These are phyloP conservation scores for Rhopalosiphum maidis DNA, from an alignment of 1,140 invertebrate species.

Conservation along the genomic window DNA sequence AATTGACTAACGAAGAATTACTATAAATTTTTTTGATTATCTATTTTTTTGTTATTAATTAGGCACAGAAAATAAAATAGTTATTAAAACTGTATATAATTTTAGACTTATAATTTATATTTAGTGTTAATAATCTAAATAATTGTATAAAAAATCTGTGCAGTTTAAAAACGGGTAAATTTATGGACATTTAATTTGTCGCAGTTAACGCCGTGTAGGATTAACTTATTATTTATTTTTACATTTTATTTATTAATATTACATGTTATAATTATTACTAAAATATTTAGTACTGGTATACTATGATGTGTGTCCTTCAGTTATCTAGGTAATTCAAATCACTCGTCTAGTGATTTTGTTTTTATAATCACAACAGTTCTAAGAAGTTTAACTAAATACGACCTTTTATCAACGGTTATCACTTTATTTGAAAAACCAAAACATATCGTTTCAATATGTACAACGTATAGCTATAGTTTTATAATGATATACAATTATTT, in stretches of 20 bases:
- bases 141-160: too few relatives aligned
- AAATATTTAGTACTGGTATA: not conserved
- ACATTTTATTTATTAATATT: not conserved
- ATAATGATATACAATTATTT: not conserved
- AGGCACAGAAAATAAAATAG: too few relatives aligned
- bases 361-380: not conserved
- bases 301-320: not conserved
- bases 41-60: too few relatives aligned
- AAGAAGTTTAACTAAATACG: constrained; percentile 29
- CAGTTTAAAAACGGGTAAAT: too few relatives aligned
- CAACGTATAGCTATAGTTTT: not conserved
- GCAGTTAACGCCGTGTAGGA: too few relatives aligned
- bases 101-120: too few relatives aligned
- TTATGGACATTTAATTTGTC: too few relatives aligned
- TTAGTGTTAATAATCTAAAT: too few relatives aligned
- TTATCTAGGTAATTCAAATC: not conserved
- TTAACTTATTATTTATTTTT: not conserved
- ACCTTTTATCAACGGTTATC: constrained; percentile 39
- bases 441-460: not conserved
- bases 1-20: too few relatives aligned
- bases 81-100: too few relatives aligned
- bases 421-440: not conserved
- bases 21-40: too few relatives aligned
- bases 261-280: not conserved
- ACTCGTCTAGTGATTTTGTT: not conserved